Evolutionary conservation across 2,113 vertebrate species (phyloP).

Genomic region (Talpa occidentalis): DNA sequence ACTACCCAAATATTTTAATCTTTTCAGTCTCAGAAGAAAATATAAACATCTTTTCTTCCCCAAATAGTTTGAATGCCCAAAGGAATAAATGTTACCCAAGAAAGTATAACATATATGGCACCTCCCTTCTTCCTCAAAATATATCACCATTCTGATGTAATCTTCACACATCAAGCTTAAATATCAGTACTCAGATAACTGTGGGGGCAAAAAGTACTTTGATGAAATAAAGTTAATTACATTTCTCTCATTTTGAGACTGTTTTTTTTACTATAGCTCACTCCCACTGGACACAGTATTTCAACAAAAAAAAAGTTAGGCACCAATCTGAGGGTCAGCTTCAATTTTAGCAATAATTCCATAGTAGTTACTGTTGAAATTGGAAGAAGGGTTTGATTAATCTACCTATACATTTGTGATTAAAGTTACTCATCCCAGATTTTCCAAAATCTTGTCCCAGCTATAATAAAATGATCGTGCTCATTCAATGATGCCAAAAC

Average conservation of each 20-base stretch:
- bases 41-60: background rate
- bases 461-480: conserved; percentile 25
- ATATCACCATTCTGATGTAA: background rate
- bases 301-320: background rate
- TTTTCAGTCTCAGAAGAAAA: conserved; percentile 42
- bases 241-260: conserved; percentile 41
- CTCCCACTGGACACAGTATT: conserved; percentile 30
- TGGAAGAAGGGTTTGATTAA: conserved; percentile 16
- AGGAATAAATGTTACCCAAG: conserved; percentile 10
- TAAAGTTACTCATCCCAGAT: conserved; percentile 12
- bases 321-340: conserved; percentile 14
- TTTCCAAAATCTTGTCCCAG: conserved; percentile 31
- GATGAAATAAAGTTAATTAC: conserved; percentile 10
- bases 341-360: conserved; percentile 36
- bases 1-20: background rate
- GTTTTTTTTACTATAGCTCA: background rate
- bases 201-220: background rate
- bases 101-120: background rate
- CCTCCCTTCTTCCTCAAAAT: background rate
- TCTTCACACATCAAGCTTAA: background rate
- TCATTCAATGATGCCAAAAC: background rate
- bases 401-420: conserved; percentile 37
- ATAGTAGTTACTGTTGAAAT: conserved; percentile 40
- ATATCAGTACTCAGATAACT: conserved; percentile 10
- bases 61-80: background rate